Evolutionary conservation across 2,888 invertebrate species (phyloP).

Genomic region (Microdon myrmicae): DNA sequence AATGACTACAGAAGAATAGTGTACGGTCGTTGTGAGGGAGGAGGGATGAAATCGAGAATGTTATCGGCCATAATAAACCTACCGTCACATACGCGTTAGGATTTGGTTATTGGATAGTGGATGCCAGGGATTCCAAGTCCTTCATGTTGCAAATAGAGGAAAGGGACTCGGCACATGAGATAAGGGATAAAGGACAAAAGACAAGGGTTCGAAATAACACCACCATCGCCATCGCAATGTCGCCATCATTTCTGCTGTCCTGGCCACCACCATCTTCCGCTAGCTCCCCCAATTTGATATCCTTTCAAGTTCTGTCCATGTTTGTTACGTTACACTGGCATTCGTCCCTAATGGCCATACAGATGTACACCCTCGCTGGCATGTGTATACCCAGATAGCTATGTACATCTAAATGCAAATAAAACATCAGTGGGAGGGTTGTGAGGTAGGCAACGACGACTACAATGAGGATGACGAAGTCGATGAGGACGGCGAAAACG

Average conservation of each 20-base stretch:
- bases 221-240: constrained; percentile 2
- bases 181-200: constrained; percentile 44
- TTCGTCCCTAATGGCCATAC: constrained; percentile 50
- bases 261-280: constrained; percentile 6
- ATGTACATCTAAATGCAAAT: constrained; percentile 45
- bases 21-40: constrained; percentile 29
- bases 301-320: constrained; percentile 40
- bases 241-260: constrained; percentile 2
- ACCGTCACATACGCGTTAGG: constrained; percentile 45
- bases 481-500: constrained; percentile 1
- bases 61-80: constrained; percentile 53
- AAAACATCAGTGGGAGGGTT: constrained; percentile 44
- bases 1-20: too few relatives aligned
- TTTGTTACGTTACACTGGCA: constrained; percentile 48
- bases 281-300: constrained; percentile 29
- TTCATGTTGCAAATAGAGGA: constrained; percentile 20
- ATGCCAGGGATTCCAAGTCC: constrained; percentile 43
- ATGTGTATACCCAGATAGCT: constrained; percentile 33
- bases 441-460: constrained; percentile 16
- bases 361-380: constrained; percentile 36
- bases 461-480: constrained; percentile 2
- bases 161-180: too few relatives aligned
- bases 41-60: constrained; percentile 45
- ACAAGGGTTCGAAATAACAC: constrained; percentile 42
- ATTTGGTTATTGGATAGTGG: constrained; percentile 17